Base-by-base conservation (phyloP, 2,888 invertebrate genomes). In the Tachina fera region DNA sequence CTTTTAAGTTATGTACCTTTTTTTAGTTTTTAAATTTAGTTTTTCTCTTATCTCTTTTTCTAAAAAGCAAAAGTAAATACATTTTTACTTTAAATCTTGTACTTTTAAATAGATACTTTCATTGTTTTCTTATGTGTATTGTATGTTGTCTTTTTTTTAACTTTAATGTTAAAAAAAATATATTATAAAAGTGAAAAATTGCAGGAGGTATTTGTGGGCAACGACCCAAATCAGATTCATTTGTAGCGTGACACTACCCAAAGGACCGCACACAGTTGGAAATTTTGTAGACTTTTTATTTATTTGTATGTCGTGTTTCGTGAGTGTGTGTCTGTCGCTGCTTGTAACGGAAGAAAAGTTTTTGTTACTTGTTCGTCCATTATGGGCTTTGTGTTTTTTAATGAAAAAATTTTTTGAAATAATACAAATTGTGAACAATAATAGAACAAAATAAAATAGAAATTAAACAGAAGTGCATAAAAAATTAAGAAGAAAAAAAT, bases 171-270 rank as follows among this genome's bases (percentile, higher is more conserved):
- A 61, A 75, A 81, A 76, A 61, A 75, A 81, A 76, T 71, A 79
- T 83, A 79, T 71, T 72, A 67, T 79, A 71, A 75, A 72, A 68
- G 78, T 76, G 72, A 86, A 79, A 85, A 83, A 70, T 83, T 68
- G 68, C 67, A 76, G 86, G 72, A 86, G 76, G 68, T 76, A 83
- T 80, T 83, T 83, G 80, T 87, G 87, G 84, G 87, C 88, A 88
- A 83, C 88, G 87, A 87, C 87, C 88, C 87, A 87, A 84, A 87
- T 87, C 87, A 80, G 86, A 87, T 83, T 84, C 86, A 86, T 86
- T 87, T 86, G 85, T 79, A 84, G 84, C 77, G 76, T 67, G 83
- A 75, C 79, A 74, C 76, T 70, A 63, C 58, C 85, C 74, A 72
- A 75, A 83, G 51, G 83, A 77, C 85, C 85, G 49, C 80, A 84